Evolutionary conservation across 2,888 invertebrate species (phyloP), one percentile per base, ranked within the genome.

Genomic region (Drosophila recens): DNA sequence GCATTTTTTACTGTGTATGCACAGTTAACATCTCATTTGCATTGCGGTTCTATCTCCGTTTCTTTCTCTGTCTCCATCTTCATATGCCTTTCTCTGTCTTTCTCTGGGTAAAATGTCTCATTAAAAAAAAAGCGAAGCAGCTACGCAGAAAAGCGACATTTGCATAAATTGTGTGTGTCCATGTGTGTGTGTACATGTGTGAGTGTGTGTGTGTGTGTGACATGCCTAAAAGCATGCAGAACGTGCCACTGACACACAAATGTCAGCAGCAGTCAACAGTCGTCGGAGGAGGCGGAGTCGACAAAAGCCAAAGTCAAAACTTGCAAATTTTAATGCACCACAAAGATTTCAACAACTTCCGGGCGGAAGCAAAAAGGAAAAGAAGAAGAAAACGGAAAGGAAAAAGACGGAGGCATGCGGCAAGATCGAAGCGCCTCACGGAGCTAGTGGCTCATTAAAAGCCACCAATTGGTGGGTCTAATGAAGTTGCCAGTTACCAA

Each of bases 231-330:
- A 82, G 90, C 83, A 67, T 73, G 71, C 70, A 73, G 53, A 77
- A 61, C 84, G 90, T 90, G 85, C 89, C 85, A 83, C 67, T 90
- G 89, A 86, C 85, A 85, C 79, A 85, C 80, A 85, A 89, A 88
- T 79, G 90, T 89, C 90, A 82, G 49, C 46, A 52, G 34, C 77
- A 75, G 77, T 43, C 66, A 54, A 40, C 71, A 49, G 52, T 38
- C 52, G 46, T n/a, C 15, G 27, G 5, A 27, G 27, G 27, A 23
- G 38, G 30, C 59, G 51, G 1, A 27, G 27, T 27, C 17, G 3
- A 34, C 30, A 23, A 54, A 62, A 83, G 77, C 80, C 72, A 65
- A 87, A 89, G 90, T 84, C 90, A 87, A 85, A 84, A 89, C 79
- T 89, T 73, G 82, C 84, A 75, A 89, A 84, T 89, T 84, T 85